These are phyloP conservation scores for Aphidius gifuensis DNA, from an alignment of 1,140 invertebrate genomes.

Conservation along the genomic window DNA sequence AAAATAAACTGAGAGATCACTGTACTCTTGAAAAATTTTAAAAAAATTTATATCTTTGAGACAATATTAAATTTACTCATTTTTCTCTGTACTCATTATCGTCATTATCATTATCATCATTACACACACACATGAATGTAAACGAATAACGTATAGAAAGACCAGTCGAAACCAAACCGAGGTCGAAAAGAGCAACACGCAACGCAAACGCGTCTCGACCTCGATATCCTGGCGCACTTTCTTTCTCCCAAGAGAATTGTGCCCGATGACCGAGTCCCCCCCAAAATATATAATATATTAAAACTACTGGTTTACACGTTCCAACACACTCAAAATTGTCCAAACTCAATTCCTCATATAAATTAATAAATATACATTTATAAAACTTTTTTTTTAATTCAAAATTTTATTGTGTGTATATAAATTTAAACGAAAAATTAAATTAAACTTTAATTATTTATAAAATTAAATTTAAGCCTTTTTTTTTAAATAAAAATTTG, in stretches of 20 bases:
- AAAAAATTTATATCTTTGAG: too few species aligned
- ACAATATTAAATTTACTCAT: neutral
- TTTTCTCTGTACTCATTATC: neutral
- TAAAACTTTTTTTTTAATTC: too few species aligned
- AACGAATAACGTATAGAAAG: neutral
- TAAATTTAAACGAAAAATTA: too few species aligned
- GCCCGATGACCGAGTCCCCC: constrained; percentile 22
- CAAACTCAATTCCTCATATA: constrained; percentile 20
- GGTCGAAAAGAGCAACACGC: constrained; percentile 32
- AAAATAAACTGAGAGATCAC: too few species aligned
- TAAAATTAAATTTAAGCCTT: too few species aligned
- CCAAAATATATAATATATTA: neutral
- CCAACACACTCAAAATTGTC: constrained; percentile 7
- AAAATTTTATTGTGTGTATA: too few species aligned
- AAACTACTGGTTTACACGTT: constrained; percentile 11
- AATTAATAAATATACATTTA: neutral
- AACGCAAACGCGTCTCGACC: constrained; percentile 31
- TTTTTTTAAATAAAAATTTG: too few species aligned
- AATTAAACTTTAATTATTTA: too few species aligned
- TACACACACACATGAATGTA: too few species aligned
- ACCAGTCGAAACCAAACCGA: constrained; percentile 16
- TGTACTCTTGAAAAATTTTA: too few species aligned
- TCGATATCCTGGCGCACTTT: constrained; percentile 37
- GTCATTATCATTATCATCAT: neutral
- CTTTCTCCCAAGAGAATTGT: constrained; percentile 26